Conservation (phyloP, 1,140 invertebrate species). For the Papilio glaucus region DNA sequence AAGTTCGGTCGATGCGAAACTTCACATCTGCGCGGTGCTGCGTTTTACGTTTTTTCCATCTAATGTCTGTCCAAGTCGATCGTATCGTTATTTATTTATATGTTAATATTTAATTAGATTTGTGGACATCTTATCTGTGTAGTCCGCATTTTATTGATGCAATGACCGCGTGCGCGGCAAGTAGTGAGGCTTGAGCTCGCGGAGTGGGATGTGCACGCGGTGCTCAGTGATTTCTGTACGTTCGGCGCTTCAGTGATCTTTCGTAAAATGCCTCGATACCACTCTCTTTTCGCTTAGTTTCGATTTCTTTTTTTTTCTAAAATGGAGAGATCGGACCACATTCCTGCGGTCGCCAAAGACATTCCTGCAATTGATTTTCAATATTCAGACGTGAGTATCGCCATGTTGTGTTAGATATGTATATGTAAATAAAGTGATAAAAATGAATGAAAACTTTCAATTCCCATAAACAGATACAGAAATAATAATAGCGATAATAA, state of each 20-base stretch:
- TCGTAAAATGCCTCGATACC: slow-evolving; percentile 49
- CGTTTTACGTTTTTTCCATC: slow-evolving; percentile 74
- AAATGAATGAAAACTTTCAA: too few species aligned
- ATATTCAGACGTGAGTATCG: slow-evolving; percentile 68
- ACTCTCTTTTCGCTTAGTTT: slow-evolving; percentile 48
- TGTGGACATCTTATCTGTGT: slow-evolving; percentile 5
- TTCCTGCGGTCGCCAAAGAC: slow-evolving; percentile 64
- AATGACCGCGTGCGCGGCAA: background rate
- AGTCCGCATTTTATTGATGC: background rate
- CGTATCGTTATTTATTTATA: slow-evolving; percentile 49
- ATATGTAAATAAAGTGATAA: slow-evolving; percentile 6
- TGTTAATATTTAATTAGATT: slow-evolving; percentile 23
- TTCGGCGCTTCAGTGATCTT: slow-evolving; percentile 48
- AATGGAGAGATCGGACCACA: slow-evolving; percentile 51
- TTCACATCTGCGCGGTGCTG: slow-evolving; percentile 82
- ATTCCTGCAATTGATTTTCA: slow-evolving; percentile 68
- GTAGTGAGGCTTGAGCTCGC: slow-evolving; percentile 11
- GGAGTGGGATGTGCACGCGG: slow-evolving; percentile 53
- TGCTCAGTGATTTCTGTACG: slow-evolving; percentile 47
- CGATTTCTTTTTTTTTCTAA: slow-evolving; percentile 37
- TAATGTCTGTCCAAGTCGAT: slow-evolving; percentile 67
- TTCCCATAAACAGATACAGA: too few species aligned
- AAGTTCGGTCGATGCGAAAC: slow-evolving; percentile 82
- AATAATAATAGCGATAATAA: too few species aligned
- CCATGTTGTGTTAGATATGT: slow-evolving; percentile 32